These are phyloP conservation scores for Lasioglossum morio DNA, from an alignment of 2,888 invertebrate species.

Conservation along the genomic window DNA sequence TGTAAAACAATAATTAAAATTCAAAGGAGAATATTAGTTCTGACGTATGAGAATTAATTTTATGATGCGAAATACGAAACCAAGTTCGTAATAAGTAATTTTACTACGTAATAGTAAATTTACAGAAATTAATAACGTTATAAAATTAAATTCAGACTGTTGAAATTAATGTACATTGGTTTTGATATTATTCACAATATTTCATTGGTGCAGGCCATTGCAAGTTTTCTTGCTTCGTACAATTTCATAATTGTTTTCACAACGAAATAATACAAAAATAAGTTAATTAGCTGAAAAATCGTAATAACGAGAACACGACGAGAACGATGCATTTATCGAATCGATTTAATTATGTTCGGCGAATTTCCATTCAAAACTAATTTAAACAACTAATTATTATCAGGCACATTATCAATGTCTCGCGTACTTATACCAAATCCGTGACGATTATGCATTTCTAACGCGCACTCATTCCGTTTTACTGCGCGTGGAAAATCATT, in stretches of 20 bases:
- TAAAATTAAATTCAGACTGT: background rate
- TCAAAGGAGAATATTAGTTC: background rate
- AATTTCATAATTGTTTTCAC: background rate
- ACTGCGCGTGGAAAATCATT: conserved; percentile 48
- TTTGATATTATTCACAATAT: no score
- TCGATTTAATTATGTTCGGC: conserved; percentile 5
- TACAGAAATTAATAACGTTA: no score
- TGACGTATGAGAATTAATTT: no score
- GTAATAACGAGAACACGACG: background rate
- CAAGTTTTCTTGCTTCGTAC: background rate
- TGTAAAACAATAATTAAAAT: background rate
- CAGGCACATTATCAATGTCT: conserved; percentile 28
- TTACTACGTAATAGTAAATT: no score
- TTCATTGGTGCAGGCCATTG: background rate
- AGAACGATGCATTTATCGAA: background rate
- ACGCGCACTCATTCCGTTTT: conserved; percentile 44
- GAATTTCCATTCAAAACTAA: conserved; percentile 33
- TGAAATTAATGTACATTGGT: no score
- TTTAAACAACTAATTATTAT: conserved; percentile 48
- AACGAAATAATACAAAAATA: background rate
- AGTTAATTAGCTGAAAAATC: no score
- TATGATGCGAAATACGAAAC: background rate
- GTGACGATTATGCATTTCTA: conserved; percentile 44
- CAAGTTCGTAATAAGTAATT: no score
- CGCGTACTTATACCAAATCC: conserved; percentile 27